A percentile compares a stretch with the other conserved stretches of the same genome.
Conservation (phyloP, 2,113 vertebrate genomes). For the Nyctereutes procyonoides region DNA sequence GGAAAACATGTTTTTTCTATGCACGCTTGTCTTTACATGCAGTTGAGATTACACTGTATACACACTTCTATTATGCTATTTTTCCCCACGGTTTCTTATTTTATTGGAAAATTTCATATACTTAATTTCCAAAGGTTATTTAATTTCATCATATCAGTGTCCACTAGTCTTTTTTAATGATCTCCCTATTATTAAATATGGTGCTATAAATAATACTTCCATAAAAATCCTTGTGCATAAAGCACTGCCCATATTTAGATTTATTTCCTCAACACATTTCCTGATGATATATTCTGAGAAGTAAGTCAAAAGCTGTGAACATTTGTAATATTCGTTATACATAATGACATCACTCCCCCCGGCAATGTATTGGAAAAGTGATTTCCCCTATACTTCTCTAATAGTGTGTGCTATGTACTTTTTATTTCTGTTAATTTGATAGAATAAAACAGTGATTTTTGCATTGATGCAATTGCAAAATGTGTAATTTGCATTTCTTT, state of each 20-base stretch:
- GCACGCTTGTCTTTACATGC: neutral
- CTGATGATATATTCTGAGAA: neutral
- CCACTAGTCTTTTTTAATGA: neutral
- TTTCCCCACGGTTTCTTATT: neutral
- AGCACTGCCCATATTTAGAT: neutral
- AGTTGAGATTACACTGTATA: neutral
- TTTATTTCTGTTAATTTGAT: neutral
- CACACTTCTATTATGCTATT: neutral
- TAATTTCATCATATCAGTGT: neutral
- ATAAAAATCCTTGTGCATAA: neutral
- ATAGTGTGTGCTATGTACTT: neutral
- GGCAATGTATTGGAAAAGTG: neutral
- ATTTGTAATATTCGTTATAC: neutral
- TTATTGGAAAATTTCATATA: neutral
- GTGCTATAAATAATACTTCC: neutral
- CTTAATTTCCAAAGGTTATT: neutral
- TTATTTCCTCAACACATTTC: neutral
- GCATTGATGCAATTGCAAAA: neutral
- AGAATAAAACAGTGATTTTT: neutral
- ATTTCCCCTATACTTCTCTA: neutral
- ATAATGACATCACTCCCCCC: neutral
- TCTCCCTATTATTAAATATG: neutral
- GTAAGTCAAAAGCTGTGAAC: neutral
- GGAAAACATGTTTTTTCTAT: neutral
- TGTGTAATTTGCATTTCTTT: neutral